Evolutionary conservation across 2,797 vertebrate genomes (phyloP), one percentile per base, ranked within the genome.

Genomic region (Sebastes umbrosus): DNA sequence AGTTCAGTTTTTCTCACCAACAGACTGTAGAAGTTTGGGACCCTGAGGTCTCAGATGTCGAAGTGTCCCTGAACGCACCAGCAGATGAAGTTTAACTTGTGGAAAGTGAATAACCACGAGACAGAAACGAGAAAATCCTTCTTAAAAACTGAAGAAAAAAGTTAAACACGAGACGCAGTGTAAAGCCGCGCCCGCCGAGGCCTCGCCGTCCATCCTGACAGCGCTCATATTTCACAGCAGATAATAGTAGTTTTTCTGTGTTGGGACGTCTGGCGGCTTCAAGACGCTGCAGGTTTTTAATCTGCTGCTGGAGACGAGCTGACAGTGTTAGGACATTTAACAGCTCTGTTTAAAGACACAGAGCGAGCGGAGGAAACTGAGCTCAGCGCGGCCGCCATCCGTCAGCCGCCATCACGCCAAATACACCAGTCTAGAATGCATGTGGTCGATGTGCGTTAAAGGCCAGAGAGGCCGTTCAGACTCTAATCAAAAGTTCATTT

Each of bases 261-360:
- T 59, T 10, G 36, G 31, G 74, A 64, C 27, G 25, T 59, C 70
- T 32, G 74, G 59, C 7, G 39, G 1, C 9, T 62, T 76, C 55
- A 4, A 27, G 60, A 43, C 7, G 31, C 67, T 16, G 69, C 64
- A 55, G 52, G 18, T 82, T 77, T 57, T 78, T 77, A 69, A 82
- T 77, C 69, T 74, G 65, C 73, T 73, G 79, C 69, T 84, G 76
- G 54, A 77, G 82, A 82, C 25, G 29, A 70, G 71, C 75, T 69
- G 85, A 84, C 82, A 84, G 22, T 73, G 85, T 84, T 73, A 66
- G 69, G 79, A 84, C 83, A 31, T 65, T 72, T 50, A 77, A 46
- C 83, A 69, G 86, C 65, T 76, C 75, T 84, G 85, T 84, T 82
- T 79, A 76, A 77, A 84, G 82, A 78, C 67, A 13, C 36, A 2